phyloP scores from a whole-genome alignment of 2,888 invertebrate genomes.

The Patella ulyssiponensis region DNA sequence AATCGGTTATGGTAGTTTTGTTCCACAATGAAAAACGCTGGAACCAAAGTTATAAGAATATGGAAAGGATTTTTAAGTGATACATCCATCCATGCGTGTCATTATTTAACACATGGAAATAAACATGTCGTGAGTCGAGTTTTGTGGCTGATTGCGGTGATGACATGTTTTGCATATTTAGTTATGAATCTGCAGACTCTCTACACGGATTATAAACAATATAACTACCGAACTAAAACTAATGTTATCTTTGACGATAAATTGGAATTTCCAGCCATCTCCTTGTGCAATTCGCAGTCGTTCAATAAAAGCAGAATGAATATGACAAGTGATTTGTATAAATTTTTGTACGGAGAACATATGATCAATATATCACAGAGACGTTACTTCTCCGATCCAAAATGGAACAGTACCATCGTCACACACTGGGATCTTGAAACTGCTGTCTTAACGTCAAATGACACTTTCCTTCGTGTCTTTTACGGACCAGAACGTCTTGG shows the following conservation, averaged over 20 bases:
- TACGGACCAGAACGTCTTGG: neutral
- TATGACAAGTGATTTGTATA: neutral
- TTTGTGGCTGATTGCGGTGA: neutral
- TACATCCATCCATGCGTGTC: neutral
- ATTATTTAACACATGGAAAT: neutral
- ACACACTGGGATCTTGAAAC: neutral
- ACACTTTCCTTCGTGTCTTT: neutral
- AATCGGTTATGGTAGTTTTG: too few relatives aligned
- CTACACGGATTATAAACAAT: neutral
- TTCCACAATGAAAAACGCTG: too few relatives aligned
- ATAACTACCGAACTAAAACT: neutral
- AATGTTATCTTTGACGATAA: neutral
- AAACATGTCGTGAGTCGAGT: neutral
- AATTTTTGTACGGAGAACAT: neutral
- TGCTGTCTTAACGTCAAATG: neutral
- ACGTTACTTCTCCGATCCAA: neutral
- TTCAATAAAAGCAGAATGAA: neutral
- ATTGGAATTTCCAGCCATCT: neutral
- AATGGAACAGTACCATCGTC: neutral
- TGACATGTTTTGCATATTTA: neutral
- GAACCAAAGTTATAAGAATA: neutral
- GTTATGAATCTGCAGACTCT: neutral
- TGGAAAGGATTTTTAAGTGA: neutral
- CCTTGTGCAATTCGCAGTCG: neutral
- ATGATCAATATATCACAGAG: neutral